phyloP scores from a whole-genome alignment of 2,113 vertebrate species.

The Paradoxurus hermaphroditus region DNA sequence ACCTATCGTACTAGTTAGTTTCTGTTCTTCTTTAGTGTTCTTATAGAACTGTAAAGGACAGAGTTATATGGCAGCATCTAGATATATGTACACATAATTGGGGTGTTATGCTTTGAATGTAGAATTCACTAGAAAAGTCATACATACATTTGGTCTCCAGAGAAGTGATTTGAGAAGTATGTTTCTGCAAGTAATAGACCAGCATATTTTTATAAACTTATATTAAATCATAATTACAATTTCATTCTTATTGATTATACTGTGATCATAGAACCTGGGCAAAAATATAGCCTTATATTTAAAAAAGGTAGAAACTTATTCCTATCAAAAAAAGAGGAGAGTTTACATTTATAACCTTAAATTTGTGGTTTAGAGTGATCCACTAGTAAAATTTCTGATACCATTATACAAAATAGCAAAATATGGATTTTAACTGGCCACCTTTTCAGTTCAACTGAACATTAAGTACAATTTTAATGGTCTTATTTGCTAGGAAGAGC shows the following conservation, averaged over 20 bases:
- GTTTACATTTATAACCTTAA: constrained; percentile 61
- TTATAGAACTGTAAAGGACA: neutral
- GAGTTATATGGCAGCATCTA: neutral
- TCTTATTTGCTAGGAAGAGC: constrained; percentile 77
- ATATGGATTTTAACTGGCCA: constrained; percentile 72
- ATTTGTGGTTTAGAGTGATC: constrained; percentile 64
- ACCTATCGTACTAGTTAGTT: neutral
- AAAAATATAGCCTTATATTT: neutral
- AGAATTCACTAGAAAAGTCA: neutral
- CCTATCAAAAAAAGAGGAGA: constrained; percentile 20
- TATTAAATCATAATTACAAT: neutral
- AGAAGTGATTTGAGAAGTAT: constrained; percentile 6
- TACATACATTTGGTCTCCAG: neutral
- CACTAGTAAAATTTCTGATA: constrained; percentile 70
- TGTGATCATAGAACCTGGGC: neutral
- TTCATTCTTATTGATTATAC: neutral
- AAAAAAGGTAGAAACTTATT: constrained; percentile 41
- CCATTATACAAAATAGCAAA: constrained; percentile 65
- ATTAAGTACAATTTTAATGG: constrained; percentile 79
- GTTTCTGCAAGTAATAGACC: neutral
- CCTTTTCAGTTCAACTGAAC: constrained; percentile 75
- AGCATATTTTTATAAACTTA: neutral
- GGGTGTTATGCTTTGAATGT: neutral
- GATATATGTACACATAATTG: neutral
- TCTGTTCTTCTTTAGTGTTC: neutral